These are phyloP conservation scores for Corbicula japonica DNA, from an alignment of 2,888 invertebrate genomes.

Conservation along the genomic window DNA sequence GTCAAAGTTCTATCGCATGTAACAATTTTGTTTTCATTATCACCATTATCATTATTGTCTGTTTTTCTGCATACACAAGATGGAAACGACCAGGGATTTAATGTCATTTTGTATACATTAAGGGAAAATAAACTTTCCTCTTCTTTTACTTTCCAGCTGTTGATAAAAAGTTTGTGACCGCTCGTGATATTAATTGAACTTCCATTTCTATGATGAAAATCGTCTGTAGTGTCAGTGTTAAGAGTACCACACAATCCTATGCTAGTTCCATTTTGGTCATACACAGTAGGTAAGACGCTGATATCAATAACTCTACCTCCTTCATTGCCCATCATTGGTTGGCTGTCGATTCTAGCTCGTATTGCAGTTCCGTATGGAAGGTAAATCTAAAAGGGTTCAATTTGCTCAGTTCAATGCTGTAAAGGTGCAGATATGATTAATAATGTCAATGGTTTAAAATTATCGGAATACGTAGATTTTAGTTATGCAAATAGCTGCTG, in stretches of 20 bases:
- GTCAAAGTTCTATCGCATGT: slow-evolving; percentile 22
- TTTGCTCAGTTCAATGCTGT: too few species aligned
- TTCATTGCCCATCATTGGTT: slow-evolving; percentile 28
- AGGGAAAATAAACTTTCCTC: slow-evolving; percentile 17
- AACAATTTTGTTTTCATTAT: too few species aligned
- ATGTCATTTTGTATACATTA: background rate
- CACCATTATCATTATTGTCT: background rate
- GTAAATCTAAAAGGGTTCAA: slow-evolving; percentile 43
- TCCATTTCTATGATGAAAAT: slow-evolving; percentile 14
- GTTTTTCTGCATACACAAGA: slow-evolving; percentile 10
- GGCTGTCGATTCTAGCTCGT: slow-evolving; percentile 39
- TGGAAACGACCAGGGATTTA: slow-evolving; percentile 28
- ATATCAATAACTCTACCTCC: slow-evolving; percentile 37
- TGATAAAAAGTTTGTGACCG: background rate
- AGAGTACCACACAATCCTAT: slow-evolving; percentile 31
- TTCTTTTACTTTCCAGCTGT: background rate
- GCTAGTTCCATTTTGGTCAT: slow-evolving; percentile 29
- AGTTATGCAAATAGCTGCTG: too few species aligned
- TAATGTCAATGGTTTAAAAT: too few species aligned
- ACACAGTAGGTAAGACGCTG: slow-evolving; percentile 18
- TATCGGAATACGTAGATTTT: too few species aligned
- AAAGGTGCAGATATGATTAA: too few species aligned
- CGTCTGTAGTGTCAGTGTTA: slow-evolving; percentile 16
- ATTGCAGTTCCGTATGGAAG: slow-evolving; percentile 47
- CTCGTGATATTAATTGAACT: background rate